phyloP scores from a whole-genome alignment of 2,888 invertebrate species.

The Zygogramma bicolorata region DNA sequence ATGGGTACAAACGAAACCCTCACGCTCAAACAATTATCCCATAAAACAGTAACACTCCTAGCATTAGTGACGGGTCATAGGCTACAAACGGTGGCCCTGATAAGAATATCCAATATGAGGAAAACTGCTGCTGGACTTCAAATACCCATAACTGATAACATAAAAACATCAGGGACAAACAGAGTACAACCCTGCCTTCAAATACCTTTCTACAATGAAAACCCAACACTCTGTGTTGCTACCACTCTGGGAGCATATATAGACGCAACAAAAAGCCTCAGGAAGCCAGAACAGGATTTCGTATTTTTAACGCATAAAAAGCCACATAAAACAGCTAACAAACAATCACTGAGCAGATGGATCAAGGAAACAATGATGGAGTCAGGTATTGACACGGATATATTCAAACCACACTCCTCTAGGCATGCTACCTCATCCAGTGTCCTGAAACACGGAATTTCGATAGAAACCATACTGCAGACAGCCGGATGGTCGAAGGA shows the following conservation, averaged over 20 bases:
- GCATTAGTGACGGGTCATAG: constrained; percentile 47
- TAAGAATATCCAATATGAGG: constrained; percentile 32
- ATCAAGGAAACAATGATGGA: neutral
- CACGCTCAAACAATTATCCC: constrained; percentile 23
- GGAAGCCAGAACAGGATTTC: neutral
- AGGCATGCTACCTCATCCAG: too few relatives aligned
- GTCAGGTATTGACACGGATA: neutral
- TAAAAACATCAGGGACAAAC: constrained; percentile 30
- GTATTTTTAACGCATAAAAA: neutral
- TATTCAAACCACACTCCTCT: neutral
- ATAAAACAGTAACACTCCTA: constrained; percentile 47
- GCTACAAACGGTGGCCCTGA: constrained; percentile 45
- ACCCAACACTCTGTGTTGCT: too few relatives aligned
- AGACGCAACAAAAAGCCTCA: neutral
- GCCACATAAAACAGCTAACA: neutral
- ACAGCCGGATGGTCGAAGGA: neutral
- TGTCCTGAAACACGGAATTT: too few relatives aligned
- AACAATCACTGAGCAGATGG: neutral
- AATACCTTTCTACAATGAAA: constrained; percentile 4
- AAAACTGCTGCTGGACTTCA: constrained; percentile 13
- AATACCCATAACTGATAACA: constrained; percentile 43
- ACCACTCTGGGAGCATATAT: neutral
- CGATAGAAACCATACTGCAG: too few relatives aligned
- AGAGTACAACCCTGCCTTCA: constrained; percentile 16
- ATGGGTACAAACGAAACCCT: neutral